Evolutionary conservation across 2,113 vertebrate species (phyloP).

Genomic region (Oryzias javanicus): DNA sequence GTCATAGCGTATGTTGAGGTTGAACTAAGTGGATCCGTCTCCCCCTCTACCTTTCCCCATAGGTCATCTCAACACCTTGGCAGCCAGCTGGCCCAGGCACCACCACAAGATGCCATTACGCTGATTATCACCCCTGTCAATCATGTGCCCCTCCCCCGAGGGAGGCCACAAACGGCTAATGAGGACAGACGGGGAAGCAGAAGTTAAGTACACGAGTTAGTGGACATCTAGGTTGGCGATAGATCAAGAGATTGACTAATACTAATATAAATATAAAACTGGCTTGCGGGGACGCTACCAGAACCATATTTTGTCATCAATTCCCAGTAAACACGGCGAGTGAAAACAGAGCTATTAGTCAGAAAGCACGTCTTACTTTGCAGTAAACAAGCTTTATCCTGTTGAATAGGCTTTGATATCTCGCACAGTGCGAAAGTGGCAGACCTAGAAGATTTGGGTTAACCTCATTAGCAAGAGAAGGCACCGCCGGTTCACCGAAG

Average conservation of each 20-base stretch:
- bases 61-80: constrained; percentile 62
- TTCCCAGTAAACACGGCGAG: constrained; percentile 21
- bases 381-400: constrained; percentile 45
- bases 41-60: constrained; percentile 28
- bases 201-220: neutral
- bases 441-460: constrained; percentile 40
- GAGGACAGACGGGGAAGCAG: constrained; percentile 18
- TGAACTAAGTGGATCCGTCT: neutral
- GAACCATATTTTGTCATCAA: constrained; percentile 29
- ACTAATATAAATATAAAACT: constrained; percentile 5
- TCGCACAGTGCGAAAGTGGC: constrained; percentile 13
- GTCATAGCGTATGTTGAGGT: too few species aligned
- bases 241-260: neutral
- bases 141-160: constrained; percentile 38
- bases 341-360: constrained; percentile 42
- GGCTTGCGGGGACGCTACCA: neutral
- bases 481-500: neutral
- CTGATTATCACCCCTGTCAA: constrained; percentile 69
- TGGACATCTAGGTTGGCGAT: neutral
- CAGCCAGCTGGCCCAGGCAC: constrained; percentile 51
- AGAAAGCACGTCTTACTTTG: constrained; percentile 17
- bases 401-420: constrained; percentile 31
- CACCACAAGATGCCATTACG: constrained; percentile 51
- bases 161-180: constrained; percentile 46
- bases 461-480: constrained; percentile 45